Conservation (phyloP, 1,140 invertebrate genomes). For the Drosophila lacteicornis region DNA sequence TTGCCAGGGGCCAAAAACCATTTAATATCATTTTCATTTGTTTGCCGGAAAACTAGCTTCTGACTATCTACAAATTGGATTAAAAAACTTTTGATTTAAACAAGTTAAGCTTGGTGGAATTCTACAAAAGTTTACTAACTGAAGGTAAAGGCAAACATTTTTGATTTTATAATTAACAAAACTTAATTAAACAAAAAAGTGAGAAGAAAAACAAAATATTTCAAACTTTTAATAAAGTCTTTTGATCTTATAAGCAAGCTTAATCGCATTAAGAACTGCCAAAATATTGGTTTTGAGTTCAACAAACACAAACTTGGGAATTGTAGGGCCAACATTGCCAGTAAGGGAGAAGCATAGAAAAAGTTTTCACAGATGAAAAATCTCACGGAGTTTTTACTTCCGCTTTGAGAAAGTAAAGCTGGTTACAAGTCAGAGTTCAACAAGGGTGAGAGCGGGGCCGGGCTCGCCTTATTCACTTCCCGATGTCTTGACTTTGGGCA, state of each 20-base stretch:
- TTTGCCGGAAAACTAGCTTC: not conserved
- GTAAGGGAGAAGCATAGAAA: not conserved
- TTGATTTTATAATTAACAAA: too few relatives aligned
- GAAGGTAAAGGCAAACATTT: too few relatives aligned
- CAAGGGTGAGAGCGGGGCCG: too few relatives aligned
- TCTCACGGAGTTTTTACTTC: not conserved
- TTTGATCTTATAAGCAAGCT: not conserved
- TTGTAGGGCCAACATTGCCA: not conserved
- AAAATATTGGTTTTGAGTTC: not conserved
- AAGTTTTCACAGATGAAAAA: constrained; percentile 14
- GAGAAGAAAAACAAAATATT: not conserved
- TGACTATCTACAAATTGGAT: not conserved
- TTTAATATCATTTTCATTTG: not conserved
- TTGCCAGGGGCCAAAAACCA: constrained; percentile 16
- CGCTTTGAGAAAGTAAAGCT: not conserved
- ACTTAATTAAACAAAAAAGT: too few relatives aligned
- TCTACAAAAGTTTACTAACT: too few relatives aligned
- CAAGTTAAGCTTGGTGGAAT: not conserved
- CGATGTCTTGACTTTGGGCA: constrained; percentile 14
- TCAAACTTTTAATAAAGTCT: not conserved
- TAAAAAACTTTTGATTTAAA: not conserved
- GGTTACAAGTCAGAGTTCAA: constrained; percentile 6
- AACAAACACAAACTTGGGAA: not conserved
- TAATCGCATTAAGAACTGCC: not conserved
- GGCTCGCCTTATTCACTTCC: constrained; percentile 2